Percentiles rank a stretch among this genome's conserved stretches.
These are phyloP conservation scores for Sphyrna mokarran DNA, from an alignment of 2,113 vertebrate genomes.

Conservation along the genomic window DNA sequence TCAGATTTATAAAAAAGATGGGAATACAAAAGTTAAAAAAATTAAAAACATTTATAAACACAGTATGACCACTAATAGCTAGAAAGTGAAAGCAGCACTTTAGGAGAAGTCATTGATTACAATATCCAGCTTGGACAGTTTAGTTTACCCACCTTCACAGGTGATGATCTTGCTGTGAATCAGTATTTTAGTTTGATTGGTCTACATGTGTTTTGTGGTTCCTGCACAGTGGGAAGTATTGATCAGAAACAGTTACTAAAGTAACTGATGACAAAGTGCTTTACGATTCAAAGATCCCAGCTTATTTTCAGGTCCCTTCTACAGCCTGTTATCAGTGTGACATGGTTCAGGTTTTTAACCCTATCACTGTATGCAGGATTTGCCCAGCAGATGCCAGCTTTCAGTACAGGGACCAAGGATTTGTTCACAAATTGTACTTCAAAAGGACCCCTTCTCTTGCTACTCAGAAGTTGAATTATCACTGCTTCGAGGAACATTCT, in stretches of 20 bases:
- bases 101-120: background rate
- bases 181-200: background rate
- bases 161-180: background rate
- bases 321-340: background rate
- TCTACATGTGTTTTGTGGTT: background rate
- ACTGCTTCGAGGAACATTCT: background rate
- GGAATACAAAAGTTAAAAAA: background rate
- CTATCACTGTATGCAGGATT: background rate
- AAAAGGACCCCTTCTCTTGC: background rate
- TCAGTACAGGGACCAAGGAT: background rate
- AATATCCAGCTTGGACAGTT: too few relatives aligned
- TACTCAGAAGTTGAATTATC: background rate
- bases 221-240: background rate
- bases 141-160: background rate
- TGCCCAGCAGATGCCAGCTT: background rate
- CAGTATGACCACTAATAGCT: background rate
- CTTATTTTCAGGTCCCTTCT: background rate
- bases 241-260: background rate
- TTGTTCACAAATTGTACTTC: background rate
- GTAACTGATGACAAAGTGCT: background rate
- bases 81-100: background rate
- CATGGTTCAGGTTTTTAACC: background rate
- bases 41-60: background rate
- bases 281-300: background rate
- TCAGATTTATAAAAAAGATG: background rate